A percentile compares a stretch with the other conserved stretches of the same genome.
These are phyloP conservation scores for Prionace glauca DNA, from an alignment of 2,797 vertebrate genomes.

Conservation along the genomic window DNA sequence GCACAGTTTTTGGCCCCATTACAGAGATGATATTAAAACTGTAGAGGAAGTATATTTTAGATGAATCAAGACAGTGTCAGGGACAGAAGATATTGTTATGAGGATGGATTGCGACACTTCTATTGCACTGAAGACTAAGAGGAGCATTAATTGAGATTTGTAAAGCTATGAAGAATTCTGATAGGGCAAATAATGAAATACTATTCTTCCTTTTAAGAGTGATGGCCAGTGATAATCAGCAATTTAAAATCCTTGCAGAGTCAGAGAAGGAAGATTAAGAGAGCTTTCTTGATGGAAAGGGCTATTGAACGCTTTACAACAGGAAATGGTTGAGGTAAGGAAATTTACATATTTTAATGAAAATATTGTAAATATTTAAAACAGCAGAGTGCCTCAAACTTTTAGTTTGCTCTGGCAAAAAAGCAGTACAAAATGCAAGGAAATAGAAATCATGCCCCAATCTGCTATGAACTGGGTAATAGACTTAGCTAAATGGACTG, in stretches of 20 bases:
- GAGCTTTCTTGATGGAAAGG: not conserved
- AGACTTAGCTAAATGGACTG: not conserved
- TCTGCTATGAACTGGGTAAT: not conserved
- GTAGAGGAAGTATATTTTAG: not conserved
- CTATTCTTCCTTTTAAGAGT: not conserved
- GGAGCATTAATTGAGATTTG: too few species aligned
- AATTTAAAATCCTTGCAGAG: not conserved
- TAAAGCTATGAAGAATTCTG: too few species aligned
- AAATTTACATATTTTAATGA: not conserved
- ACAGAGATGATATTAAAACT: not conserved
- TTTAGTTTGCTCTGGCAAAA: not conserved
- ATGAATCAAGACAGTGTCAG: not conserved
- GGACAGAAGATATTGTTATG: not conserved
- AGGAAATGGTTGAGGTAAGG: not conserved
- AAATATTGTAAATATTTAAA: constrained; percentile 1
- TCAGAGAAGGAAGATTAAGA: not conserved
- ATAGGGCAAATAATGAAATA: not conserved
- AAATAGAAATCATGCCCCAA: not conserved
- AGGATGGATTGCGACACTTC: not conserved
- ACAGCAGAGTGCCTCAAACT: not conserved
- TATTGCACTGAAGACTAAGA: not conserved
- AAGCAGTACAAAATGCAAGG: not conserved
- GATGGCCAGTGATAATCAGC: not conserved
- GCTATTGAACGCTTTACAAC: not conserved
- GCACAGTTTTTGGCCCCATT: not conserved